Conservation (phyloP, 2,888 invertebrate species). For the Tribolium freemani region DNA sequence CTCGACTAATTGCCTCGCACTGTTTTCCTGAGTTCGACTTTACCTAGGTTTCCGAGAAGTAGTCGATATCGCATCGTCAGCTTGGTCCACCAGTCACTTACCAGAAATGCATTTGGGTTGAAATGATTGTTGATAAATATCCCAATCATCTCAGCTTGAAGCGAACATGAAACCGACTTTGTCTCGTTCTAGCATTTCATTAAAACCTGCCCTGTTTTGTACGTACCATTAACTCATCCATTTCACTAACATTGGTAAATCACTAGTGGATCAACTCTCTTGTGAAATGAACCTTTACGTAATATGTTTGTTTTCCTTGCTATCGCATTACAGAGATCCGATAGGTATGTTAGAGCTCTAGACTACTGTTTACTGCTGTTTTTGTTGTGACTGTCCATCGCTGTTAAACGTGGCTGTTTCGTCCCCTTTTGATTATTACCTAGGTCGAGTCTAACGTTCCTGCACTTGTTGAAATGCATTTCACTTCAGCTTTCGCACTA, state of each 20-base stretch:
- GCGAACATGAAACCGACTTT: too few species aligned
- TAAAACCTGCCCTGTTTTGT: background rate
- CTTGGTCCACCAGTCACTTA: slow-evolving; percentile 31
- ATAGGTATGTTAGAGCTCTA: slow-evolving; percentile 67
- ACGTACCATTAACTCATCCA: background rate
- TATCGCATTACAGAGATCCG: slow-evolving; percentile 68
- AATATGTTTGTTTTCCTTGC: slow-evolving; percentile 64
- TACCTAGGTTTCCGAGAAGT: slow-evolving; percentile 61
- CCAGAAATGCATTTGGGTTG: background rate
- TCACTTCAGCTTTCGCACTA: slow-evolving; percentile 34
- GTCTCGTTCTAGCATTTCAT: background rate
- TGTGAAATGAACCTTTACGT: slow-evolving; percentile 55
- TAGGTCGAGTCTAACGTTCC: slow-evolving; percentile 65
- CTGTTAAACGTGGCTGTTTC: slow-evolving; percentile 27
- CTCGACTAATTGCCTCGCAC: slow-evolving; percentile 57
- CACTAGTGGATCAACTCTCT: slow-evolving; percentile 43
- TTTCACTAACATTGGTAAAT: slow-evolving; percentile 35
- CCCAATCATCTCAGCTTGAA: too few species aligned
- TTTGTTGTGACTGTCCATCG: slow-evolving; percentile 37
- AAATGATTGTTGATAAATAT: too few species aligned
- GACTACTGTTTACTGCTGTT: slow-evolving; percentile 43
- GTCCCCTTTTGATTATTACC: slow-evolving; percentile 50
- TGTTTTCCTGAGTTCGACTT: slow-evolving; percentile 63
- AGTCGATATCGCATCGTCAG: slow-evolving; percentile 33
- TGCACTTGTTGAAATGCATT: slow-evolving; percentile 29